These are phyloP conservation scores for Petrocephalus sullivani DNA, from an alignment of 2,797 vertebrate species.

Conservation along the genomic window DNA sequence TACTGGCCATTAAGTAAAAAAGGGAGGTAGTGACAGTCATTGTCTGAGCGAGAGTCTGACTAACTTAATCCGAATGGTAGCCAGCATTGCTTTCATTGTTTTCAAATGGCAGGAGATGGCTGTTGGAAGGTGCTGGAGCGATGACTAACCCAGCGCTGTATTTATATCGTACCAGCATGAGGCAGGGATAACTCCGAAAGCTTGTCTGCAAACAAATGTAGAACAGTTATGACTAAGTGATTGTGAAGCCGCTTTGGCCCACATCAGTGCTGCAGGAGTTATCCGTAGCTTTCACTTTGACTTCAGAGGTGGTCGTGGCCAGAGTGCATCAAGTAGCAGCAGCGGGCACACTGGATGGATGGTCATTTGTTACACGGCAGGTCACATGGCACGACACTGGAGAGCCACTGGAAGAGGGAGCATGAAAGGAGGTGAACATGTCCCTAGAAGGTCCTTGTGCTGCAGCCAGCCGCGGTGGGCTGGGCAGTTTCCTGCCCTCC, in stretches of 20 bases:
- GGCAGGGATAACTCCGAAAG: not conserved
- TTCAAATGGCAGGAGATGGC: not conserved
- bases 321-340: not conserved
- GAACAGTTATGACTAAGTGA: not conserved
- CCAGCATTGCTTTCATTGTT: not conserved
- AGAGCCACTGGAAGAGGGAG: not conserved
- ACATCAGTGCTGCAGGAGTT: not conserved
- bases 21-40: not conserved
- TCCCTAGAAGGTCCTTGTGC: not conserved
- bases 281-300: not conserved
- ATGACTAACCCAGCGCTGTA: not conserved
- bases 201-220: not conserved
- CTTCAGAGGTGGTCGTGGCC: not conserved
- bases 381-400: not conserved
- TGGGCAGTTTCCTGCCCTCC: not conserved
- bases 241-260: not conserved
- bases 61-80: not conserved
- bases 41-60: not conserved
- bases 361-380: not conserved
- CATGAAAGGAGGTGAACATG: not conserved
- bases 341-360: not conserved
- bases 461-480: not conserved
- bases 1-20: not conserved
- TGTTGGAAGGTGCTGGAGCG: not conserved
- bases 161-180: not conserved